Evolutionary conservation across 2,888 invertebrate species (phyloP).

Genomic region (Amiota mariae): DNA sequence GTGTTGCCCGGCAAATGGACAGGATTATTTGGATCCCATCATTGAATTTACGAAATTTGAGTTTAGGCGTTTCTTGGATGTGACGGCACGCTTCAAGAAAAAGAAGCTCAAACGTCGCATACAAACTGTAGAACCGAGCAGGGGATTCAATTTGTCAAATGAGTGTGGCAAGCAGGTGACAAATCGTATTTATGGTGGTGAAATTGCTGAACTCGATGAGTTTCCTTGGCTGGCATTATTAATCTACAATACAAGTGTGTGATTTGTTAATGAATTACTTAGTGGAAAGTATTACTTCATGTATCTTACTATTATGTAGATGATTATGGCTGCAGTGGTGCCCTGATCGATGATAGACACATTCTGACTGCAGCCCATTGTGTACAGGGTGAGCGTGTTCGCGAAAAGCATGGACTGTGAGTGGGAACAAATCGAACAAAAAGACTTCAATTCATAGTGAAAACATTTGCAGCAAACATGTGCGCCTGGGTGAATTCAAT

Average conservation of each 20-base stretch:
- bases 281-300: not conserved
- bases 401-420: conserved; percentile 76
- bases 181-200: conserved; percentile 79
- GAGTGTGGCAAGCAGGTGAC: conserved; percentile 77
- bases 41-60: conserved; percentile 66
- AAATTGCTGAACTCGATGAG: conserved; percentile 78
- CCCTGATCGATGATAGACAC: conserved; percentile 77
- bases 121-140: conserved; percentile 64
- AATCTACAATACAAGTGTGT: conserved; percentile 76
- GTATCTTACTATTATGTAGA: conserved; percentile 51
- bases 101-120: conserved; percentile 70
- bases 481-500: conserved; percentile 81
- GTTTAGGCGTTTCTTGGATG: conserved; percentile 59
- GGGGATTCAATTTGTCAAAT: conserved; percentile 64
- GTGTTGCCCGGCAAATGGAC: conserved; percentile 69
- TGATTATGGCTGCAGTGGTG: conserved; percentile 79
- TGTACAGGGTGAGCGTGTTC: conserved; percentile 74
- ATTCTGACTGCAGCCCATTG: conserved; percentile 80
- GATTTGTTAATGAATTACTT: not conserved
- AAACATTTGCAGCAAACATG: conserved; percentile 68
- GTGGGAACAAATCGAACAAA: conserved; percentile 57
- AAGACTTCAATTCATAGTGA: not conserved
- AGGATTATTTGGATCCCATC: conserved; percentile 65
- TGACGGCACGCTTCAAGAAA: conserved; percentile 62
- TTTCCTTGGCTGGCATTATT: conserved; percentile 79